Evolutionary conservation across 1,140 invertebrate species (phyloP).

Genomic region (Drosophila pachea): DNA sequence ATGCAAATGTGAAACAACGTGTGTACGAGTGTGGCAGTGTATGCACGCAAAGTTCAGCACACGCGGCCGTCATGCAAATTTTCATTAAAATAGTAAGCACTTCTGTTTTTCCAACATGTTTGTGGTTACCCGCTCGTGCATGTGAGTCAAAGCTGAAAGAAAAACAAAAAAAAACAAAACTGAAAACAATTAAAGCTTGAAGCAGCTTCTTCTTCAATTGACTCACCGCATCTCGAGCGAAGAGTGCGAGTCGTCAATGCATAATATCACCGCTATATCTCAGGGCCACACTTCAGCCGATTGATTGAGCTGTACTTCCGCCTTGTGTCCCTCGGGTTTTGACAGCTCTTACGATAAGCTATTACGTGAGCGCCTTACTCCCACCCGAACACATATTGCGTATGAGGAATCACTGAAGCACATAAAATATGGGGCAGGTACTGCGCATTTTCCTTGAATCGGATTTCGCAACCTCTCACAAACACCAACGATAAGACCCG

Average conservation of each 20-base stretch:
- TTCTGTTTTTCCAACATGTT: conserved; percentile 42
- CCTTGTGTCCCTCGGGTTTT: not conserved
- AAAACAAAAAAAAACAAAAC: conserved; percentile 49
- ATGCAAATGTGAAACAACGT: conserved; percentile 54
- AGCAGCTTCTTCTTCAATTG: not conserved
- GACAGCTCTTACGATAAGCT: conserved; percentile 17
- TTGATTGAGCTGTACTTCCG: conserved; percentile 2
- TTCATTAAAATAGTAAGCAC: conserved; percentile 40
- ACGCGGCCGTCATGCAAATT: conserved; percentile 36
- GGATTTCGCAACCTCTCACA: conserved; percentile 25
- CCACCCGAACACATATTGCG: conserved; percentile 15
- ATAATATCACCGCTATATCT: conserved; percentile 33
- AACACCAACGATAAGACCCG: conserved; percentile 6
- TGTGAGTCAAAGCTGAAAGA: conserved; percentile 44
- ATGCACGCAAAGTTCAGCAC: conserved; percentile 22
- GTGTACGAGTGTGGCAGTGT: not conserved
- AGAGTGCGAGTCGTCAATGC: conserved; percentile 41
- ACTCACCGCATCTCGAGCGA: not conserved
- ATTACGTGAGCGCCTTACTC: not conserved
- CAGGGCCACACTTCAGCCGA: not conserved
- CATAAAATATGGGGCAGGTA: conserved; percentile 34
- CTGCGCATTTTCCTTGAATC: conserved; percentile 18
- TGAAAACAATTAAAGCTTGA: conserved; percentile 40
- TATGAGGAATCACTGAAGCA: conserved; percentile 38
- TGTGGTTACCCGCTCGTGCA: conserved; percentile 13